These are phyloP conservation scores for Rhipidura dahli DNA, from an alignment of 2,113 vertebrate species.

Conservation along the genomic window DNA sequence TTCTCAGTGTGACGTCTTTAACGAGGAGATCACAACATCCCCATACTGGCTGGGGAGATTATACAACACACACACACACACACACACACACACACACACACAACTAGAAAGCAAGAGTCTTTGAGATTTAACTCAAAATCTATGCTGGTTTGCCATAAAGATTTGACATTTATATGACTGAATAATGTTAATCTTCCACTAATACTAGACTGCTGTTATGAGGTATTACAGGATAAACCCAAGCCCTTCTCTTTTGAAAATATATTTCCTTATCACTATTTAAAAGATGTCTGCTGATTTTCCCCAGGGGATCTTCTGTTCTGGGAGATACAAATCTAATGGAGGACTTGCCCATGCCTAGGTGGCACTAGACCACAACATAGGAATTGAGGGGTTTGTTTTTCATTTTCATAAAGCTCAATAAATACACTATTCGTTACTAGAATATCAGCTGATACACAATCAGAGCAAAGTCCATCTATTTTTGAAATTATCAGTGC, in stretches of 20 bases:
- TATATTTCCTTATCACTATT: background rate
- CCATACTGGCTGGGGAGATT: constrained; percentile 1
- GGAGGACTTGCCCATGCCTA: background rate
- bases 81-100: background rate
- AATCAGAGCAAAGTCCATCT: background rate
- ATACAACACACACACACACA: background rate
- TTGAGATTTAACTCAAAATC: constrained; percentile 14
- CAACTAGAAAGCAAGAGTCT: background rate
- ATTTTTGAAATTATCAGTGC: background rate
- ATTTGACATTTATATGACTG: background rate
- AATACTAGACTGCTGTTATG: background rate
- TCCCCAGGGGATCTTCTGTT: background rate
- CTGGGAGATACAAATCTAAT: background rate
- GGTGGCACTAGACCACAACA: background rate
- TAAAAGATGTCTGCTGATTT: background rate
- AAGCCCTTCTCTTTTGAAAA: background rate
- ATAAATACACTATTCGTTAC: background rate
- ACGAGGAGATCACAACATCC: constrained; percentile 47
- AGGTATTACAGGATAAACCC: background rate
- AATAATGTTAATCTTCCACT: constrained; percentile 10
- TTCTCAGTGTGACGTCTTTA: constrained; percentile 56
- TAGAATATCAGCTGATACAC: background rate
- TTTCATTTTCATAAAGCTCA: background rate
- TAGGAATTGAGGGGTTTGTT: background rate
- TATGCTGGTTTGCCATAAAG: background rate